These are phyloP conservation scores for Scaptomyza hsui DNA, from an alignment of 1,140 invertebrate genomes.

Conservation along the genomic window DNA sequence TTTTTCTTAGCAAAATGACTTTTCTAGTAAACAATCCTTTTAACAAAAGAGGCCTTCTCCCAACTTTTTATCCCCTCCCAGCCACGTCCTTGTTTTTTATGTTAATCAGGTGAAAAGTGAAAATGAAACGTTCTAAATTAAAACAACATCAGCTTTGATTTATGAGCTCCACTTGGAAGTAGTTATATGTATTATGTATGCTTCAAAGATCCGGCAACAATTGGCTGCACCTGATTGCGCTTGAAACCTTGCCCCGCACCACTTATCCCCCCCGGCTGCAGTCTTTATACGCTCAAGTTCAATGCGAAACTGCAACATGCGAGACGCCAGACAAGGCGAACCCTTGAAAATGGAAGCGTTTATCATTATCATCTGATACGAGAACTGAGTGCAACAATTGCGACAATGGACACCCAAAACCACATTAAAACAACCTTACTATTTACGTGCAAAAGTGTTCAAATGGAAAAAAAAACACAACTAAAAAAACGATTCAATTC, in stretches of 20 bases:
- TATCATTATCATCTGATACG: slow-evolving; percentile 51
- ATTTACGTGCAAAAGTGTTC: slow-evolving; percentile 1
- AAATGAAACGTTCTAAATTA: slow-evolving; percentile 77
- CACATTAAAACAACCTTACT: slow-evolving; percentile 24
- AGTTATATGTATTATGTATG: slow-evolving; percentile 29
- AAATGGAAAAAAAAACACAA: slow-evolving; percentile 15
- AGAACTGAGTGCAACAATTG: slow-evolving; percentile 22
- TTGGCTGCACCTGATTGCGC: slow-evolving; percentile 57
- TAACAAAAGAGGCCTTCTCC: too few relatives aligned
- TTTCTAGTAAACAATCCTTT: too few relatives aligned
- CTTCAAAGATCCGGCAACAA: slow-evolving; percentile 64
- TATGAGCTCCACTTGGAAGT: slow-evolving; percentile 7
- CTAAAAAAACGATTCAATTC: slow-evolving; percentile 26
- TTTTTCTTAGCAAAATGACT: too few relatives aligned
- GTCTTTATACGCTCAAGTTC: slow-evolving; percentile 62
- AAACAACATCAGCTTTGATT: slow-evolving; percentile 63
- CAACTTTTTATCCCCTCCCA: too few relatives aligned
- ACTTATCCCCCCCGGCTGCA: background rate
- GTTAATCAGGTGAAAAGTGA: slow-evolving; percentile 61
- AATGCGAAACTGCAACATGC: slow-evolving; percentile 65
- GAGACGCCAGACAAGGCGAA: slow-evolving; percentile 75
- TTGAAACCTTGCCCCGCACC: slow-evolving; percentile 7
- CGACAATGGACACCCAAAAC: slow-evolving; percentile 46
- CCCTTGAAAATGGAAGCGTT: slow-evolving; percentile 77
- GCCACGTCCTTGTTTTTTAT: background rate